Evolutionary conservation across 2,797 vertebrate species (phyloP).

Genomic region (Macropus fuliginosus): DNA sequence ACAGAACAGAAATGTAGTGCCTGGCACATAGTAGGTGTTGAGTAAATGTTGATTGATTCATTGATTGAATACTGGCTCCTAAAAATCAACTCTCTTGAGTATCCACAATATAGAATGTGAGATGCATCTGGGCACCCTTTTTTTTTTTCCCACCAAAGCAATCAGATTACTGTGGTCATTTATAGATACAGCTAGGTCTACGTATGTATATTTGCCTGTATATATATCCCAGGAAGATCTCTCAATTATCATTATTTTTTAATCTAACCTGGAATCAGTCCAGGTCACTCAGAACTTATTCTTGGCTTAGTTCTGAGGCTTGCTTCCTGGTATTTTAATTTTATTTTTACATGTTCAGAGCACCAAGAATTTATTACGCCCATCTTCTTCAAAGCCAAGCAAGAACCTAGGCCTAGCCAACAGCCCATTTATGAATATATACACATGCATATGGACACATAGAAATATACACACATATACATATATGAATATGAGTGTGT

Average conservation of each 20-base stretch:
- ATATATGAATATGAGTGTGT: neutral
- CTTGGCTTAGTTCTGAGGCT: neutral
- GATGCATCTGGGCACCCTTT: neutral
- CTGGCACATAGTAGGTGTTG: neutral
- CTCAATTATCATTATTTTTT: neutral
- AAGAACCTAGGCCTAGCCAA: neutral
- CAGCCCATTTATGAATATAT: neutral
- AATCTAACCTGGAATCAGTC: neutral
- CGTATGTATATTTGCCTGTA: neutral
- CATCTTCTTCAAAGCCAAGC: neutral
- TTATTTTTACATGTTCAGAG: neutral
- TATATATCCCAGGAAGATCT: neutral
- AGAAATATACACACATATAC: neutral
- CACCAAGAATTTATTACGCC: neutral
- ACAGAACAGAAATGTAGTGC: neutral
- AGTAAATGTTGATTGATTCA: neutral
- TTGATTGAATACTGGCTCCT: neutral
- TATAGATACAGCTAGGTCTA: neutral
- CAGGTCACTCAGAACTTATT: neutral
- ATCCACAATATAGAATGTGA: neutral
- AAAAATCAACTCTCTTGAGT: neutral
- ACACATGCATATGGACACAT: neutral
- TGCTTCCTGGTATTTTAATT: neutral
- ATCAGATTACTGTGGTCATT: neutral
- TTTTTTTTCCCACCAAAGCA: neutral